phyloP scores from a whole-genome alignment of 2,797 vertebrate species.

The Aulostomus chinensis region DNA sequence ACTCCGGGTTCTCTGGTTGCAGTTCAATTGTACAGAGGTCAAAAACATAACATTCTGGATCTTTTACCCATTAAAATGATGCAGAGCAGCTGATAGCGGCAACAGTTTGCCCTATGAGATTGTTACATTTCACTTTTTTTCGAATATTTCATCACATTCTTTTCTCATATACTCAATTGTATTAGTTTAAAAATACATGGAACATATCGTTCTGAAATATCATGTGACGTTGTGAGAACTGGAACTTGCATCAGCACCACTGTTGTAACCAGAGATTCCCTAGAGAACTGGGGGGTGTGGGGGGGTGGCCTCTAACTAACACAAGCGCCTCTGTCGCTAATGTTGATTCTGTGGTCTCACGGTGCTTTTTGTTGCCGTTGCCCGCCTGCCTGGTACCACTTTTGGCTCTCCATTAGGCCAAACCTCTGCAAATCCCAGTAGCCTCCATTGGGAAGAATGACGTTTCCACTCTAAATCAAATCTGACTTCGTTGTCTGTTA shows the following conservation, averaged over 20 bases:
- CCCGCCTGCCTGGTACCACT: slow-evolving; percentile 70
- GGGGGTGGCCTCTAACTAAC: slow-evolving; percentile 49
- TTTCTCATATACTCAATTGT: neutral
- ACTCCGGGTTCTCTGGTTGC: no score
- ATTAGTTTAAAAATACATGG: neutral
- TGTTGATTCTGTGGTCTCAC: slow-evolving; percentile 60
- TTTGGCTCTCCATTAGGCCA: slow-evolving; percentile 59
- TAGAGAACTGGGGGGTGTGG: slow-evolving; percentile 21
- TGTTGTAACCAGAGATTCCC: slow-evolving; percentile 68
- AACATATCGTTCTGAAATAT: neutral
- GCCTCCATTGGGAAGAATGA: slow-evolving; percentile 43
- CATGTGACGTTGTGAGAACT: slow-evolving; percentile 27
- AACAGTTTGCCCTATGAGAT: no score
- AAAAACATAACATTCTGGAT: no score
- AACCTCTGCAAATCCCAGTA: slow-evolving; percentile 51
- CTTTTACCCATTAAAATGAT: no score
- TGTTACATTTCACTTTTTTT: no score
- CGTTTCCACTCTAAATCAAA: slow-evolving; percentile 38
- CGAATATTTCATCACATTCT: no score
- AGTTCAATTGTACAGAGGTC: no score
- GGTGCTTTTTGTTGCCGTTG: slow-evolving; percentile 56
- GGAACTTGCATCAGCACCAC: slow-evolving; percentile 41
- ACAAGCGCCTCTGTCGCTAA: slow-evolving; percentile 47
- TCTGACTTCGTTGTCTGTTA: neutral
- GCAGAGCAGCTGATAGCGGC: no score